A percentile compares a stretch with the other conserved stretches of the same genome.
These are phyloP conservation scores for Cyprinodon brontotheroides DNA, from an alignment of 2,113 vertebrate species.

Conservation along the genomic window DNA sequence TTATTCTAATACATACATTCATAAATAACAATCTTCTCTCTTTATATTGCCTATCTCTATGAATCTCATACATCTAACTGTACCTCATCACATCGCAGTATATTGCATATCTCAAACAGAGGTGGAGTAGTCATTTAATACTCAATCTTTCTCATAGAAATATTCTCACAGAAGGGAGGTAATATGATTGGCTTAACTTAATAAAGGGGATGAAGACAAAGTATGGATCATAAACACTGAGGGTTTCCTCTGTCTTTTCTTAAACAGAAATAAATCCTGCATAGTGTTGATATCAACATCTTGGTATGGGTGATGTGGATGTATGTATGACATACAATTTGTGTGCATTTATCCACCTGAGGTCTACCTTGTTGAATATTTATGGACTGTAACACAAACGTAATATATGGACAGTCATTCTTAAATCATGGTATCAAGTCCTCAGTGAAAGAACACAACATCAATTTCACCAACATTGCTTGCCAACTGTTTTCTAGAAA, in stretches of 20 bases:
- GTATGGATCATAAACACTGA: slow-evolving; percentile 25
- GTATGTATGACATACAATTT: slow-evolving; percentile 5
- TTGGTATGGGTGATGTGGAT: slow-evolving; percentile 10
- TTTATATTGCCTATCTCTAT: slow-evolving; percentile 54
- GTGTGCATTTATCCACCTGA: slow-evolving; percentile 60
- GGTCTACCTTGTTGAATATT: slow-evolving; percentile 42
- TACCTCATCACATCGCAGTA: slow-evolving; percentile 56
- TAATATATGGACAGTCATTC: slow-evolving; percentile 11
- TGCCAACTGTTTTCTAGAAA: slow-evolving; percentile 17
- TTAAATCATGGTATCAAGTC: slow-evolving; percentile 32
- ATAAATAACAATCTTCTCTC: slow-evolving; percentile 66
- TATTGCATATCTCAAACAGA: slow-evolving; percentile 70
- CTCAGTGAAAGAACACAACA: slow-evolving; percentile 19
- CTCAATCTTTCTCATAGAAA: slow-evolving; percentile 29
- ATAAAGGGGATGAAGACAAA: slow-evolving; percentile 28
- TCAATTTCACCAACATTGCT: slow-evolving; percentile 29
- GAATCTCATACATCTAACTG: slow-evolving; percentile 63
- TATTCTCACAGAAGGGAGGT: slow-evolving; percentile 15
- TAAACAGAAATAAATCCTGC: slow-evolving; percentile 27
- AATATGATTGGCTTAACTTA: slow-evolving; percentile 11
- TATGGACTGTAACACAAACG: slow-evolving; percentile 9
- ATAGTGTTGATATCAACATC: slow-evolving; percentile 40
- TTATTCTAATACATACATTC: slow-evolving; percentile 57
- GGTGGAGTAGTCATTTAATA: slow-evolving; percentile 28
- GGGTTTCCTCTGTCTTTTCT: slow-evolving; percentile 32